Evolutionary conservation across 2,888 invertebrate species (phyloP).

Genomic region (Rhingia rostrata): DNA sequence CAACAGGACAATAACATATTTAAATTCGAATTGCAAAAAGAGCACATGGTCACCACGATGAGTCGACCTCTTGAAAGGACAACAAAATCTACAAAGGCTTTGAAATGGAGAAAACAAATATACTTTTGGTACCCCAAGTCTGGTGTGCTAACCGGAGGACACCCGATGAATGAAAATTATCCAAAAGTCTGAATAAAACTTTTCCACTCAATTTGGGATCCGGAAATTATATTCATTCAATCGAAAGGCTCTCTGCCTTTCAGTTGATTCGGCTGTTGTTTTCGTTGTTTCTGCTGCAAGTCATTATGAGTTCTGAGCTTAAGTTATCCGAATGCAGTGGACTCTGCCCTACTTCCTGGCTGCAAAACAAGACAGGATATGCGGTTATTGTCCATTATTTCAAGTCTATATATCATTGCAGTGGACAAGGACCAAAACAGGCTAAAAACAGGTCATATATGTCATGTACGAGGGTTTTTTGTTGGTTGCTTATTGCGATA

Average conservation of each 20-base stretch:
- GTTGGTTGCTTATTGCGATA: conserved; percentile 48
- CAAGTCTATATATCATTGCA: conserved; percentile 62
- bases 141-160: neutral
- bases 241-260: conserved; percentile 1
- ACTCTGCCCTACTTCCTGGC: conserved; percentile 33
- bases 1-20: conserved; percentile 44
- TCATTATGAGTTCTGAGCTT: conserved; percentile 52
- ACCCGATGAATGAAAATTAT: conserved; percentile 34
- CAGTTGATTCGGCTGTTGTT: conserved; percentile 4
- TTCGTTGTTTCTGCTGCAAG: conserved; percentile 47
- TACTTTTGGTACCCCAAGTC: neutral
- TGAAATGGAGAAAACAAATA: neutral
- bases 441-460: conserved; percentile 61
- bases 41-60: conserved; percentile 46
- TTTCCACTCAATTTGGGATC: conserved; percentile 68
- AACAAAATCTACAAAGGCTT: conserved; percentile 22
- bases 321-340: conserved; percentile 49
- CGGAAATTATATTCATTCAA: conserved; percentile 56
- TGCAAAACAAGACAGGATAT: conserved; percentile 54
- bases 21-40: conserved; percentile 47
- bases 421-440: conserved; percentile 53
- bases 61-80: conserved; percentile 42
- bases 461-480: conserved; percentile 15
- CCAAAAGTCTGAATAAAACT: conserved; percentile 58
- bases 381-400: conserved; percentile 69